Evolutionary conservation across 2,888 invertebrate genomes (phyloP).

Genomic region (Melanchra persicariae): DNA sequence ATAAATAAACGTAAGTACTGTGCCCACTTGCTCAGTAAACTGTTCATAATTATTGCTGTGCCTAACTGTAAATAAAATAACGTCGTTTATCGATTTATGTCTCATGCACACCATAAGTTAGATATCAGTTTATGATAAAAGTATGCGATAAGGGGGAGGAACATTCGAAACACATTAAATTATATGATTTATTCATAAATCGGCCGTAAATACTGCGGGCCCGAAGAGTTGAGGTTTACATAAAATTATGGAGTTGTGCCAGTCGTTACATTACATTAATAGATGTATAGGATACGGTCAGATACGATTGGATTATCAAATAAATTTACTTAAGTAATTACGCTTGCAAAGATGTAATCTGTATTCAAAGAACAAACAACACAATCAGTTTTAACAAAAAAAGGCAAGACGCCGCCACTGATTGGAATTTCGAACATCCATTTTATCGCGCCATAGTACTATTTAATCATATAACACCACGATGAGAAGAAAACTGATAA

Average conservation of each 20-base stretch:
- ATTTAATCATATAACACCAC: slow-evolving; percentile 32
- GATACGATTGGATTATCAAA: slow-evolving; percentile 32
- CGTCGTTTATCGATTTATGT: slow-evolving; percentile 49
- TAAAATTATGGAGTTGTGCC: slow-evolving; percentile 33
- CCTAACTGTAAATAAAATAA: slow-evolving; percentile 56
- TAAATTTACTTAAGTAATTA: slow-evolving; percentile 43
- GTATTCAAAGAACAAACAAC: slow-evolving; percentile 22
- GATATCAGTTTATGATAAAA: slow-evolving; percentile 58
- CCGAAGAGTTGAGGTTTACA: slow-evolving; percentile 33
- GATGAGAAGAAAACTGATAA: slow-evolving; percentile 34
- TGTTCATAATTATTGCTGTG: slow-evolving; percentile 52
- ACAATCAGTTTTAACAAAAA: slow-evolving; percentile 21
- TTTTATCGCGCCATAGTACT: slow-evolving; percentile 35
- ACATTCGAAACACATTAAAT: slow-evolving; percentile 53
- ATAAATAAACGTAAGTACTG: slow-evolving; percentile 54
- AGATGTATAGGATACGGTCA: slow-evolving; percentile 14
- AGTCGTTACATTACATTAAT: slow-evolving; percentile 22
- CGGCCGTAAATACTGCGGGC: slow-evolving; percentile 30
- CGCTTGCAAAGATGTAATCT: slow-evolving; percentile 31
- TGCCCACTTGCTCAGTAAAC: slow-evolving; percentile 44
- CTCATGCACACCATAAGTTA: slow-evolving; percentile 48
- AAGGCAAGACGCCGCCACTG: slow-evolving; percentile 32
- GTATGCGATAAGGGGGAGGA: slow-evolving; percentile 47
- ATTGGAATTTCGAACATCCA: slow-evolving; percentile 32
- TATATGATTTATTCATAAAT: slow-evolving; percentile 58